Evolutionary conservation across 2,113 vertebrate genomes (phyloP), one percentile per base, ranked within the genome.

Genomic region (Dunckerocampus dactyliophorus): DNA sequence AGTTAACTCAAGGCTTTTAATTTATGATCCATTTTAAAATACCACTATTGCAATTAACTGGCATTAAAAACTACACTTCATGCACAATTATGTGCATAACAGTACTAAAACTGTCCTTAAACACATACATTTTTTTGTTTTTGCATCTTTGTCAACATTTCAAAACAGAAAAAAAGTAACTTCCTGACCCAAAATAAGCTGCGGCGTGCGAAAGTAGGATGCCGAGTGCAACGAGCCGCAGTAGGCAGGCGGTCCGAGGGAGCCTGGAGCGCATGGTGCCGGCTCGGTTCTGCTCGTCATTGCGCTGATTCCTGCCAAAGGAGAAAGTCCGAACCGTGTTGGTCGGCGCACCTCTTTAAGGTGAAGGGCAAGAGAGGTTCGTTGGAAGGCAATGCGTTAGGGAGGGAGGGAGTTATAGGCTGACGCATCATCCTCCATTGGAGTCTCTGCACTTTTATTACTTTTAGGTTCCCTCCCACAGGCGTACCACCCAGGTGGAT

Each of bases 151-250:
- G 4, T 24, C 2, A 8, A 21, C 49, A 51, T 11, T 16, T 51
- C 49, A 28, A 21, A 24, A 17, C 13, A 52, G 2, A 15, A 31
- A 75, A 58, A 59, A 48, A 24, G 14, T 51, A 66, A 55, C 28
- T 6, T 34, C 64, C 95, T 95, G 89, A 98, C 96, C 96, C 96
- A 90, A 98, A 97, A 78, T 96, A 97, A 87, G 93, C 92, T 82
- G 92, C 86, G 59, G 89, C 83, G 77, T 92, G 91, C 66, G 89
- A 86, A 77, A 92, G 80, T 51, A 91, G 81, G 86, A 91, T 82
- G 89, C 87, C 88, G 82, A 94, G 89, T 70, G 89, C 88, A 75
- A 88, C 77, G 70, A 92, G 85, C 81, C 89, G 89, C 88, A 89
- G 77, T 81, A 90, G 69, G 85, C 88, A 90, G 89, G 89, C 89